Conservation (phyloP, 2,888 invertebrate species). For the Drosophila rellima region DNA sequence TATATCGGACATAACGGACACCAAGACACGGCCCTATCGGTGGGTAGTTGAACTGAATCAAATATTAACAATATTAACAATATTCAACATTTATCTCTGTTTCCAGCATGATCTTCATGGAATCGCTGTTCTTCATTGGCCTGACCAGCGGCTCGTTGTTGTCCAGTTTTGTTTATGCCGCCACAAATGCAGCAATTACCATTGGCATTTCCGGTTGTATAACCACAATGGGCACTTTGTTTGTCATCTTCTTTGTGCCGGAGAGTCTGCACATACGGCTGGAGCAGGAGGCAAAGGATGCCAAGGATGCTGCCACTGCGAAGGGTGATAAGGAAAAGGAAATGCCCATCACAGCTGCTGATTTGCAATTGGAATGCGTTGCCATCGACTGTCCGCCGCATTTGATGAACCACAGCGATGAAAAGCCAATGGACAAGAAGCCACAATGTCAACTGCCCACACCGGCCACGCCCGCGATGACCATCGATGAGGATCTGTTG, state of each 20-base stretch:
- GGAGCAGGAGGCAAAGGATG: conserved; percentile 28
- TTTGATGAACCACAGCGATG: conserved; percentile 42
- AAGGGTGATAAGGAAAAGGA: conserved; percentile 49
- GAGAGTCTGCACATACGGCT: conserved; percentile 79
- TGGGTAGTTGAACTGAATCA: conserved; percentile 59
- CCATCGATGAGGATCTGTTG: conserved; percentile 55
- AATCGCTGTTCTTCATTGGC: conserved; percentile 88
- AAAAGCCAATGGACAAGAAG: conserved; percentile 6
- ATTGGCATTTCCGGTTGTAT: conserved; percentile 80
- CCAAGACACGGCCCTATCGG: conserved; percentile 88
- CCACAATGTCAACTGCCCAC: conserved; percentile 49
- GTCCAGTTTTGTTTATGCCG: conserved; percentile 88
- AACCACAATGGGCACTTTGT: conserved; percentile 75
- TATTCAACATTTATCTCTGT: too few relatives aligned
- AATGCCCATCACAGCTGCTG: conserved; percentile 45
- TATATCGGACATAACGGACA: conserved; percentile 88
- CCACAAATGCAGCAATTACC: conserved; percentile 77
- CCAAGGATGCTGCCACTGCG: neutral
- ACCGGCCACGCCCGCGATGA: conserved; percentile 47
- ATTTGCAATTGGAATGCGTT: conserved; percentile 53
- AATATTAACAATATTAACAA: neutral
- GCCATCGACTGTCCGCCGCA: conserved; percentile 51
- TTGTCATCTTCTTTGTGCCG: conserved; percentile 77
- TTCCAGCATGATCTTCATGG: conserved; percentile 88
- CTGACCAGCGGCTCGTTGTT: conserved; percentile 88